Percentiles rank a stretch among this genome's conserved stretches.
These are phyloP conservation scores for Platynereis dumerilii DNA, from an alignment of 2,888 invertebrate species.

Conservation along the genomic window DNA sequence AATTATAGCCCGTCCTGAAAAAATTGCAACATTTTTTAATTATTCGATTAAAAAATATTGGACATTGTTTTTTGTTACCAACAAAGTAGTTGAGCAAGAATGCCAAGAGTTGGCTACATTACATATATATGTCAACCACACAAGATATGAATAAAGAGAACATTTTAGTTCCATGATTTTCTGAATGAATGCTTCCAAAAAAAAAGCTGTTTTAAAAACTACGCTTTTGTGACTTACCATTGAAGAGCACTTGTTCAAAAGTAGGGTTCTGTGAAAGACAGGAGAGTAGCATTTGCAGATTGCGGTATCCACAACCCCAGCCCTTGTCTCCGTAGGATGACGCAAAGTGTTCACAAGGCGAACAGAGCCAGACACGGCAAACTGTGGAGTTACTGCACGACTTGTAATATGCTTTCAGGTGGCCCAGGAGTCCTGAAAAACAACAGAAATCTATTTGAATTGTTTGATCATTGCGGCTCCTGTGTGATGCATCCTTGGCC, in stretches of 20 bases:
- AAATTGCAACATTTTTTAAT: neutral
- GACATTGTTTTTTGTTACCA: too few relatives aligned
- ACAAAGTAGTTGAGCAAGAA: too few relatives aligned
- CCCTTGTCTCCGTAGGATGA: constrained; percentile 88
- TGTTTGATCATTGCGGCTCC: too few relatives aligned
- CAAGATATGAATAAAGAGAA: too few relatives aligned
- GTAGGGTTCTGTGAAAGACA: constrained; percentile 76
- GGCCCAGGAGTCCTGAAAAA: constrained; percentile 55
- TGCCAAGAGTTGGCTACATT: too few relatives aligned
- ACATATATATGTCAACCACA: too few relatives aligned
- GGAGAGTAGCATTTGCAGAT: constrained; percentile 90
- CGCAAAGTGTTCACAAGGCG: constrained; percentile 84
- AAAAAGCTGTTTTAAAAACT: too few relatives aligned
- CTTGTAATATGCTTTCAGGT: constrained; percentile 54
- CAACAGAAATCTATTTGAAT: constrained; percentile 10
- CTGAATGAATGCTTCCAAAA: too few relatives aligned
- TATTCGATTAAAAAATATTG: neutral
- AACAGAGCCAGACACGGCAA: constrained; percentile 76
- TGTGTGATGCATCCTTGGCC: too few relatives aligned
- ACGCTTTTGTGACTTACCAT: constrained; percentile 47
- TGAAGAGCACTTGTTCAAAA: constrained; percentile 70
- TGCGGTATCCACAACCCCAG: constrained; percentile 92
- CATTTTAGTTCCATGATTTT: too few relatives aligned
- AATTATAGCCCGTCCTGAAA: constrained; percentile 65
- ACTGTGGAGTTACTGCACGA: constrained; percentile 67